phyloP scores from a whole-genome alignment of 2,797 vertebrate genomes.

The Psittacula echo region DNA sequence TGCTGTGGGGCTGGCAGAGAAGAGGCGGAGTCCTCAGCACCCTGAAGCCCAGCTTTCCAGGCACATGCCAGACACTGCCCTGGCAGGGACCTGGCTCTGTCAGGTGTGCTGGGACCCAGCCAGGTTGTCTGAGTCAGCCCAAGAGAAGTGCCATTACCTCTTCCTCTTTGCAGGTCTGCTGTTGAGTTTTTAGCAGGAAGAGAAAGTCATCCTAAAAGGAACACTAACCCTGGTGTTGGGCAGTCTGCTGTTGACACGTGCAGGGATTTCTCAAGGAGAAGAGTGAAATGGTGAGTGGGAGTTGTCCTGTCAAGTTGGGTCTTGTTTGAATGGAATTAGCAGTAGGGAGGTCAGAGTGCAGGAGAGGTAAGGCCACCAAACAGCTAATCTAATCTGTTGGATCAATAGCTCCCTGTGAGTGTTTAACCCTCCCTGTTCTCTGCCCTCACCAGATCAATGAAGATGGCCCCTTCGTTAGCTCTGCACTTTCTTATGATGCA shows the following conservation, averaged over 20 bases:
- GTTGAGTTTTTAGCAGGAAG: background rate
- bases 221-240: fast-evolving
- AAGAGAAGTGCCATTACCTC: background rate
- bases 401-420: background rate
- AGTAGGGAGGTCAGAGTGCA: background rate
- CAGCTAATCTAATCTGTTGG: background rate
- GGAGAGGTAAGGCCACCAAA: background rate
- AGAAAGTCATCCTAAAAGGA: background rate
- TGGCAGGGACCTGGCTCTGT: background rate
- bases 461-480: background rate
- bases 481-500: background rate
- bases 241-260: background rate
- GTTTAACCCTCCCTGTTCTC: background rate
- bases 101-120: background rate
- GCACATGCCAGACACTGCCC: background rate
- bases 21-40: background rate
- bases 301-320: fast-evolving
- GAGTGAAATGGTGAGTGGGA: background rate
- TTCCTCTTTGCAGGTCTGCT: background rate
- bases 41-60: background rate
- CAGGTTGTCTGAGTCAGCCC: background rate
- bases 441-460: background rate
- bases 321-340: background rate
- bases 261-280: background rate
- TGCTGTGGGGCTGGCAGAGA: background rate